These are phyloP conservation scores for Monopis laevigella DNA, from an alignment of 2,888 invertebrate species.

Conservation along the genomic window DNA sequence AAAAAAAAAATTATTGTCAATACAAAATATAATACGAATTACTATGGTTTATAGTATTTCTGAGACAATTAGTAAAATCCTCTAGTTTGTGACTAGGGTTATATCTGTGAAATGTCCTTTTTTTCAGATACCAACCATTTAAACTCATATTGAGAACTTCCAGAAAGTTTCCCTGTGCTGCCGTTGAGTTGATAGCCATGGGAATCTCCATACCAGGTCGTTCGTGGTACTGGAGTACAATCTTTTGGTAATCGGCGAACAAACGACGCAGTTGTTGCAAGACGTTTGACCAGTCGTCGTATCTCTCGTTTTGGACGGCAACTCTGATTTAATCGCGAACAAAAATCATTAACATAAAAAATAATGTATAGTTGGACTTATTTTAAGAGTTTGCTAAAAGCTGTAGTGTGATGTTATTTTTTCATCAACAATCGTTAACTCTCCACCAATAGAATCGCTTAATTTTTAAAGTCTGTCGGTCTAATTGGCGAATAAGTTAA, in stretches of 20 bases:
- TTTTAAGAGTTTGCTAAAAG: too few relatives aligned
- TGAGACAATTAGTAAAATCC: neutral
- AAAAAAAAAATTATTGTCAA: neutral
- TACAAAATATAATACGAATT: neutral
- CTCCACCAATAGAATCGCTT: too few relatives aligned
- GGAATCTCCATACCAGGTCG: conserved; percentile 77
- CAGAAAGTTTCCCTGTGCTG: conserved; percentile 96
- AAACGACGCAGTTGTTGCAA: conserved; percentile 85
- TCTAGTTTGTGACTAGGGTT: neutral
- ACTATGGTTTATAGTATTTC: neutral
- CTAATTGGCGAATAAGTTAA: too few relatives aligned
- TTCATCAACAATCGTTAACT: too few relatives aligned
- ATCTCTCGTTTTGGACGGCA: conserved; percentile 97
- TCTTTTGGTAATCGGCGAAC: conserved; percentile 90
- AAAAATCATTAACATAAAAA: too few relatives aligned
- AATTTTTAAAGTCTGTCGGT: too few relatives aligned
- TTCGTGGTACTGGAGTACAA: conserved; percentile 89
- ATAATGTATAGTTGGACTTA: too few relatives aligned
- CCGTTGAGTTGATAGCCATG: conserved; percentile 86
- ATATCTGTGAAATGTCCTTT: neutral
- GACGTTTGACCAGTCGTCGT: conserved; percentile 97
- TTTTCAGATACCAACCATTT: conserved; percentile 72
- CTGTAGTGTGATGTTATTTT: too few relatives aligned
- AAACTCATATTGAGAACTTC: conserved; percentile 99
- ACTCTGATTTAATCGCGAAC: too few relatives aligned